These are phyloP conservation scores for Taurulus bubalis DNA, from an alignment of 2,113 vertebrate species.

Conservation along the genomic window DNA sequence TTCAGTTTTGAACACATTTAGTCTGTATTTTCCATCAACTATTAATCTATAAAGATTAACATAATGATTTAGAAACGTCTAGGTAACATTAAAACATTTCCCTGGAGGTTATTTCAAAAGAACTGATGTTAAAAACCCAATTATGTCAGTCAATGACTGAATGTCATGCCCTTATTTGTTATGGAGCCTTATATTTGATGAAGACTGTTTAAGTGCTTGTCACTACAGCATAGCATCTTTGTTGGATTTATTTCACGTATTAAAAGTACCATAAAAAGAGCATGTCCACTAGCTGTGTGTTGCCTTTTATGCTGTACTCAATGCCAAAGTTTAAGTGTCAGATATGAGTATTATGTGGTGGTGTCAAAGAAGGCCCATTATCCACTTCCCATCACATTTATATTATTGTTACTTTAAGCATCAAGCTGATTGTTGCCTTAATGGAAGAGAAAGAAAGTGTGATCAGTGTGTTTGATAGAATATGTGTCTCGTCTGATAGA, in stretches of 20 bases:
- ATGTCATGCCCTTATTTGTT: conserved; percentile 42
- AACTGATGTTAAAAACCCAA: not conserved
- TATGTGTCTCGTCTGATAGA: conserved; percentile 28
- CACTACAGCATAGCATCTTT: conserved; percentile 15
- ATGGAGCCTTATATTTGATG: conserved; percentile 68
- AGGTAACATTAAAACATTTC: conserved; percentile 1
- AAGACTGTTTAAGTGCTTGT: conserved; percentile 23
- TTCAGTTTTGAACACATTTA: not conserved
- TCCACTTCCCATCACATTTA: conserved; percentile 29
- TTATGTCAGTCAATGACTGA: conserved; percentile 13
- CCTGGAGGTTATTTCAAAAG: not conserved
- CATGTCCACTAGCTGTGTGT: conserved; percentile 22
- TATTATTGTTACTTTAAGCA: conserved; percentile 44
- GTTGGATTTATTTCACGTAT: conserved; percentile 17
- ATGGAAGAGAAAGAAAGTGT: conserved; percentile 34
- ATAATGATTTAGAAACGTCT: conserved; percentile 13
- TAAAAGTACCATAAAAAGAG: conserved; percentile 25
- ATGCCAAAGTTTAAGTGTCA: conserved; percentile 70
- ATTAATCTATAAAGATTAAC: conserved; percentile 17
- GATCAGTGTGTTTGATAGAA: conserved; percentile 56
- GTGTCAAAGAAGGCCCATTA: conserved; percentile 28
- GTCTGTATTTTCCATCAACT: not conserved
- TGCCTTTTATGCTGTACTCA: conserved; percentile 22
- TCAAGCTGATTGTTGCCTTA: conserved; percentile 73
- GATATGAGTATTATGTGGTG: conserved; percentile 33